phyloP scores from a whole-genome alignment of 2,113 vertebrate species.

The Marcusenius ussheri region DNA sequence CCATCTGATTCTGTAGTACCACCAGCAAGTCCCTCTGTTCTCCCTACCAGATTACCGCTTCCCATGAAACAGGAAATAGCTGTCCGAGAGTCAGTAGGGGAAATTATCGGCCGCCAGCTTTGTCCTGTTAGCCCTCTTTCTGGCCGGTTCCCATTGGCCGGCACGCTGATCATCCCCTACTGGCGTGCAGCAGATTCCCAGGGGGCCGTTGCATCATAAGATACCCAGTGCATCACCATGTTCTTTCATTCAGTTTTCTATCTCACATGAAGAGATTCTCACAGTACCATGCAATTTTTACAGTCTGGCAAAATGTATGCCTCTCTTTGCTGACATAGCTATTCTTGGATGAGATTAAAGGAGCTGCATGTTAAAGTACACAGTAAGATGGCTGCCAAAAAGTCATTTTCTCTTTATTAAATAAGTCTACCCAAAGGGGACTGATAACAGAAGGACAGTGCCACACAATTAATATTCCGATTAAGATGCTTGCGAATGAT shows the following conservation, averaged over 20 bases:
- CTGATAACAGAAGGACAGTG: conserved; percentile 47
- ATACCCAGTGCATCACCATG: not conserved
- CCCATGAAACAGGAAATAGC: not conserved
- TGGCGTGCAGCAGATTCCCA: not conserved
- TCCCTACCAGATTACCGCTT: not conserved
- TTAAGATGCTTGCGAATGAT: conserved; percentile 36
- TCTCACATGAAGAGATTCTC: not conserved
- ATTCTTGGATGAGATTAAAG: conserved; percentile 22
- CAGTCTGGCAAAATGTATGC: not conserved
- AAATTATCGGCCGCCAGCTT: not conserved
- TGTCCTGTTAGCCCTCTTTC: not conserved
- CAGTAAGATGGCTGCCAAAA: conserved; percentile 37
- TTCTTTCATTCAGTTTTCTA: not conserved
- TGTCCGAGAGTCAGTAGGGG: not conserved
- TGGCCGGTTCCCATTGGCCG: not conserved
- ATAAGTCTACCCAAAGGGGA: conserved; percentile 50
- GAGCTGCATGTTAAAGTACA: conserved; percentile 32
- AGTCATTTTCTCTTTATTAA: conserved; percentile 51
- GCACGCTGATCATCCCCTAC: not conserved
- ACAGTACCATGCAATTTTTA: not conserved
- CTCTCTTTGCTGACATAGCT: not conserved
- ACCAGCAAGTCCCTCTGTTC: not conserved
- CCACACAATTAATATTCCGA: conserved; percentile 55
- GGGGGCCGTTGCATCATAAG: not conserved
- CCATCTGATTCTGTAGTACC: not conserved